phyloP scores from a whole-genome alignment of 92 coral and sea anemone species.

The Paramuricea clavata region DNA sequence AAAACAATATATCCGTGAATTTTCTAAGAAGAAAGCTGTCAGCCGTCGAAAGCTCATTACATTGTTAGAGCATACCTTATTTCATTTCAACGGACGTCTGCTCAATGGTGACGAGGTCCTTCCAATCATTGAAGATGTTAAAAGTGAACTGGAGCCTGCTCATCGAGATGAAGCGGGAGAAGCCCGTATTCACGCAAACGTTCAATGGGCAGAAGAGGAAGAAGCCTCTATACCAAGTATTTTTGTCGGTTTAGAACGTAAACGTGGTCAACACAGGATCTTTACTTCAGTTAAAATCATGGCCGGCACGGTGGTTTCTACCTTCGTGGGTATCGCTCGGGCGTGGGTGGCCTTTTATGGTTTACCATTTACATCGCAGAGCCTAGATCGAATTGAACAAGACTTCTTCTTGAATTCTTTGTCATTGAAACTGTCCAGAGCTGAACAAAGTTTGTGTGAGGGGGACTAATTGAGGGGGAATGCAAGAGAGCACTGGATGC shows the following conservation, averaged over 20 bases:
- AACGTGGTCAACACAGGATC: not conserved
- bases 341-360: slow-evolving; percentile 11
- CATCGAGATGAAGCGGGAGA: slow-evolving; percentile 12
- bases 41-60: not conserved
- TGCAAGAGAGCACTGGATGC: slow-evolving; percentile 34
- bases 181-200: slow-evolving; percentile 16
- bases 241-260: not conserved
- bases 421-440: not conserved
- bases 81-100: not conserved
- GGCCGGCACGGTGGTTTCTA: too few species aligned
- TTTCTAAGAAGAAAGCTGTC: not conserved
- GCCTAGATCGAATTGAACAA: not conserved
- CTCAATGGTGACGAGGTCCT: not conserved
- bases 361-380: not conserved
- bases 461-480: slow-evolving; percentile 38
- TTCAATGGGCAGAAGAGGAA: slow-evolving; percentile 47
- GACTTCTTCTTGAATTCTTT: not conserved
- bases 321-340: not conserved
- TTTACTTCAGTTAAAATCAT: too few species aligned
- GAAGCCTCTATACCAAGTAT: slow-evolving; percentile 6
- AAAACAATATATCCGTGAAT: slow-evolving; percentile 4
- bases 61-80: not conserved
- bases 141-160: not conserved
- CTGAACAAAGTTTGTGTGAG: slow-evolving; percentile 16
- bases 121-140: not conserved